Evolutionary conservation across 2,113 vertebrate species (phyloP), one percentile per base, ranked within the genome.

Genomic region (Pelusios castaneus): DNA sequence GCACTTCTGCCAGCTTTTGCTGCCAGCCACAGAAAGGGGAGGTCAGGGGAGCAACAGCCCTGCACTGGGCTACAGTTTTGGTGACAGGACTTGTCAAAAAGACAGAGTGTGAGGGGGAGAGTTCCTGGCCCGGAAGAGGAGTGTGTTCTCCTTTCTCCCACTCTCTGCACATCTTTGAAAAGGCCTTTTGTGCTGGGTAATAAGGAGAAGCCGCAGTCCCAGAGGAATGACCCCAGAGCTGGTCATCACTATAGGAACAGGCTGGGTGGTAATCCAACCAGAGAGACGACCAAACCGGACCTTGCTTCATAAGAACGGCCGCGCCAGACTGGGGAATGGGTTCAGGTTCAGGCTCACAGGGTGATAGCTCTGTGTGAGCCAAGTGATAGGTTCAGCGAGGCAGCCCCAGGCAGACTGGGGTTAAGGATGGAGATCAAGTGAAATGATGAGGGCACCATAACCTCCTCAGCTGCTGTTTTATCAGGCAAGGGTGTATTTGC

Each of bases 361-460:
- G 52, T 0, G 49, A 27, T 13, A 0, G 56, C 29, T 58, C 47
- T 47, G 47, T 47, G 24, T 55, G 75, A 55, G 3, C 47, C 4
- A 11, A 12, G 82, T 1, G 8, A 41, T 76, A 80, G 10, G 54
- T 1, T 1, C 38, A 29, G 5, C 22, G 38, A 85, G 75, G 80
- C 3, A 1, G 87, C 8, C 41, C 41, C 2, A 1, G 25, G 38
- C 25, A 47, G 56, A 22, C 34, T 14, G 45, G 55, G 12, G 70
- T 25, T 54, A 81, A 43, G 45, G 77, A 47, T 1, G 8, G 38
- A 27, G 25, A 12, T 3, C 2, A 45, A 84, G 52, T 8, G 1
- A 22, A 3, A 12, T 0, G 2, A 54, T 22, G 75, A 19, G 51
- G 19, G 4, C 0, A 2, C 55, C 1, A 1, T 34, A 34, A 38